These are phyloP conservation scores for Phaethon lepturus DNA, from an alignment of 2,113 vertebrate genomes.

Conservation along the genomic window DNA sequence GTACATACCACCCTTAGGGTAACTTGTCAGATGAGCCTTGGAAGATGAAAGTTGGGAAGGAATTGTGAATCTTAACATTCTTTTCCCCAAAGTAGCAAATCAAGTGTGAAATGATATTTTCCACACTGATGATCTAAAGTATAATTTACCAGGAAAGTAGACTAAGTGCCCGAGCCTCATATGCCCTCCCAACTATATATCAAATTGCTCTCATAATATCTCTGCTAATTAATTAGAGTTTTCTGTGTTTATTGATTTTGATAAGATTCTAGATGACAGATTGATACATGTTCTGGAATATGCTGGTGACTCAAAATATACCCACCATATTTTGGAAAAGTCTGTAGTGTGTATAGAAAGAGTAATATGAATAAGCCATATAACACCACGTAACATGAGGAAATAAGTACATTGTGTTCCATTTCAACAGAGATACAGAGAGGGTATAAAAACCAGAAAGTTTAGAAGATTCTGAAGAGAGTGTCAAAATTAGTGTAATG, in stretches of 20 bases:
- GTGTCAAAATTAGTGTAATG: neutral
- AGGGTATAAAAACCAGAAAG: neutral
- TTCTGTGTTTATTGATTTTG: neutral
- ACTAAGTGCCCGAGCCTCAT: neutral
- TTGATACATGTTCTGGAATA: neutral
- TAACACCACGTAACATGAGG: accelerated
- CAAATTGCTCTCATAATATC: constrained; percentile 6
- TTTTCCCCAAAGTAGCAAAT: constrained; percentile 31
- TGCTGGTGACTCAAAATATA: neutral
- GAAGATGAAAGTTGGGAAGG: neutral
- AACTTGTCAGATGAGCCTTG: neutral
- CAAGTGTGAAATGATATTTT: constrained; percentile 62
- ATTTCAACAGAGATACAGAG: neutral
- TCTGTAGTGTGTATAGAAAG: neutral
- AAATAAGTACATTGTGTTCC: neutral
- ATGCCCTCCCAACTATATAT: neutral
- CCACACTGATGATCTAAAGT: constrained; percentile 47
- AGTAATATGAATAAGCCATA: neutral
- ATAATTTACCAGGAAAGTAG: constrained; percentile 59
- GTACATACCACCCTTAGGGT: neutral
- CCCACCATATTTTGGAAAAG: neutral
- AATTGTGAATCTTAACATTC: constrained; percentile 37
- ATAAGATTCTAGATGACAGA: constrained; percentile 2
- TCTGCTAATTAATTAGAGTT: constrained; percentile 15
- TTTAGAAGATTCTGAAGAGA: neutral